Evolutionary conservation across 2,888 invertebrate species (phyloP).

Genomic region (Steromphala cineraria): DNA sequence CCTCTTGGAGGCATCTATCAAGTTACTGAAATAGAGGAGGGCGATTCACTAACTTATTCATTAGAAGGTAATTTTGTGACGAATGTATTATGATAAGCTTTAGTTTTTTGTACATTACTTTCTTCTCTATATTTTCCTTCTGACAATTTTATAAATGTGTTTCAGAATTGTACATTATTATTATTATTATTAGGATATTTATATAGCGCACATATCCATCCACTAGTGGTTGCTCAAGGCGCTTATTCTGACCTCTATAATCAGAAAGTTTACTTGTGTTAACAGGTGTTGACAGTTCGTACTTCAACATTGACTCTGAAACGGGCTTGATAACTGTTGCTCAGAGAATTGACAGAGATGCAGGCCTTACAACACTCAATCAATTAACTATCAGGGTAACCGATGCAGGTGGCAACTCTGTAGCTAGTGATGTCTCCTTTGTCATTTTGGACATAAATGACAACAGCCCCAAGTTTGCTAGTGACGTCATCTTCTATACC

Average conservation of each 20-base stretch:
- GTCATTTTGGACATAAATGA: slow-evolving; percentile 15
- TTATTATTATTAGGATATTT: no score
- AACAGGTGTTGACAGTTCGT: neutral
- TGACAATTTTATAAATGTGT: no score
- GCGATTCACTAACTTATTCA: neutral
- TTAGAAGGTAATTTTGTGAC: neutral
- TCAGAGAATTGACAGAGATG: neutral
- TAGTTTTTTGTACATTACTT: no score
- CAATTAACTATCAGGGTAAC: neutral
- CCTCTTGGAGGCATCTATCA: neutral
- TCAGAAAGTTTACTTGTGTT: no score
- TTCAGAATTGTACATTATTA: no score
- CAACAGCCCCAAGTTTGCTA: neutral
- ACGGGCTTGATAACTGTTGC: neutral
- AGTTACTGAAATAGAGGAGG: neutral
- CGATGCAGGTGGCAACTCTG: neutral
- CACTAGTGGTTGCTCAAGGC: no score
- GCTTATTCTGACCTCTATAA: no score
- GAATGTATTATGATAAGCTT: no score
- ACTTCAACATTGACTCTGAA: neutral
- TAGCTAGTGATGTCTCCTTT: neutral
- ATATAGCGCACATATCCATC: no score
- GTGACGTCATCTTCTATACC: neutral
- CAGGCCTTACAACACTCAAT: neutral
- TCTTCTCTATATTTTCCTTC: no score